Evolutionary conservation across 1,140 invertebrate species (phyloP).

Genomic region (Olivierus martensii): DNA sequence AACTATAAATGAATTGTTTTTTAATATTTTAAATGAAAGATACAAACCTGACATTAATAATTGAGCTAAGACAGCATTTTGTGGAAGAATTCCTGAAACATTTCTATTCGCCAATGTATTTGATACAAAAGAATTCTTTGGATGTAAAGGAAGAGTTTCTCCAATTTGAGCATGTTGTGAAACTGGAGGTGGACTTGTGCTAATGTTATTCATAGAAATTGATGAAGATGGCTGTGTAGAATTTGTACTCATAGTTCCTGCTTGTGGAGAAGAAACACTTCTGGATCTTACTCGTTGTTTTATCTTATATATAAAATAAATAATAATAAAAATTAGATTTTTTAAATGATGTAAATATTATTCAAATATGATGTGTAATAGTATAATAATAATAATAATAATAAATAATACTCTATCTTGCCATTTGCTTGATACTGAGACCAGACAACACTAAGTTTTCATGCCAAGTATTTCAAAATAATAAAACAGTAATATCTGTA

Average conservation of each 20-base stretch:
- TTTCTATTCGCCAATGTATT: neutral
- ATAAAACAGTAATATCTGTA: no score
- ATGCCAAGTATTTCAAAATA: no score
- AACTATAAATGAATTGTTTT: no score
- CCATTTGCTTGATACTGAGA: no score
- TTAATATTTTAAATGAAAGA: no score
- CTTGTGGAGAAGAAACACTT: conserved; percentile 17
- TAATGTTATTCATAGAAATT: conserved; percentile 14
- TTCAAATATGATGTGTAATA: no score
- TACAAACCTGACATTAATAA: conserved; percentile 37
- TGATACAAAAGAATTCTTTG: neutral
- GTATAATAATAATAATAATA: no score
- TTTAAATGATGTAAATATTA: no score
- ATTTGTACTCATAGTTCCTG: conserved; percentile 6
- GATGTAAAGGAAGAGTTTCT: neutral
- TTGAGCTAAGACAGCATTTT: conserved; percentile 47
- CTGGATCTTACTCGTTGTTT: conserved; percentile 8
- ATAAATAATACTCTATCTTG: no score
- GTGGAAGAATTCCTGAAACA: conserved; percentile 19
- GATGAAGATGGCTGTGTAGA: conserved; percentile 8
- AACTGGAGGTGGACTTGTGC: neutral
- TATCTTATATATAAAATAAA: neutral
- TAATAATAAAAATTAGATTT: neutral
- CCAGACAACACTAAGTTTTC: no score
- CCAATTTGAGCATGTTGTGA: neutral